Percentiles rank a stretch among this genome's conserved stretches.
These are phyloP conservation scores for Dromococcyx pavoninus DNA, from an alignment of 2,797 vertebrate species.

Conservation along the genomic window DNA sequence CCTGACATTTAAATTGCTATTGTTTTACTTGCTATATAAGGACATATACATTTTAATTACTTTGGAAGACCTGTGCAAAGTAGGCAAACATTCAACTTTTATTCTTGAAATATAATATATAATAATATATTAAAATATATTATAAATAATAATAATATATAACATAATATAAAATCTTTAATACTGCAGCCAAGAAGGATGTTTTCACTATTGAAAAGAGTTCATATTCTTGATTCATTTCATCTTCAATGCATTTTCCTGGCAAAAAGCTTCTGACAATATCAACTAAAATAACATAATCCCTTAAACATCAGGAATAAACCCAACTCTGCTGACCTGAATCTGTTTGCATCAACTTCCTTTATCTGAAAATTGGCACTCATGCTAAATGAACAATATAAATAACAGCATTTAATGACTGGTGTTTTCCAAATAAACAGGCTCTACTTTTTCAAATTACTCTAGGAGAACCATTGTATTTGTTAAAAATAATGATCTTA, in stretches of 20 bases:
- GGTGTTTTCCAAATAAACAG: neutral
- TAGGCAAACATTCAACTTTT: neutral
- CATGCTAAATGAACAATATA: slow-evolving; percentile 20
- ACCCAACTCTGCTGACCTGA: slow-evolving; percentile 31
- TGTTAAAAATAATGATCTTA: neutral
- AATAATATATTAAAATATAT: no score
- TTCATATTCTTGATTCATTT: neutral
- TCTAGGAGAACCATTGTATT: neutral
- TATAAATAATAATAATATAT: no score
- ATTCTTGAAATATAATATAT: no score
- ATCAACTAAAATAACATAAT: slow-evolving; percentile 39
- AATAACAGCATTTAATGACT: slow-evolving; percentile 3
- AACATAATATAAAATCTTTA: no score
- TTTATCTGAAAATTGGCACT: slow-evolving; percentile 43
- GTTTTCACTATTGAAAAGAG: neutral
- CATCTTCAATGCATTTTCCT: slow-evolving; percentile 3
- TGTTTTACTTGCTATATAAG: neutral
- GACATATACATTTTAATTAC: neutral
- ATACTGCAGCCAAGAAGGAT: neutral
- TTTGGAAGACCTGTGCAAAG: neutral
- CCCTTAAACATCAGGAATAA: slow-evolving; percentile 35
- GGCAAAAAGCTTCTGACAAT: slow-evolving; percentile 14
- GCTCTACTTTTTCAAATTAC: neutral
- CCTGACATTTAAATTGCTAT: neutral
- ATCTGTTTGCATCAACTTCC: slow-evolving; percentile 20